Percentiles rank a stretch among this genome's conserved stretches.
Conservation (phyloP, 2,797 vertebrate species). For the Luscinia luscinia region DNA sequence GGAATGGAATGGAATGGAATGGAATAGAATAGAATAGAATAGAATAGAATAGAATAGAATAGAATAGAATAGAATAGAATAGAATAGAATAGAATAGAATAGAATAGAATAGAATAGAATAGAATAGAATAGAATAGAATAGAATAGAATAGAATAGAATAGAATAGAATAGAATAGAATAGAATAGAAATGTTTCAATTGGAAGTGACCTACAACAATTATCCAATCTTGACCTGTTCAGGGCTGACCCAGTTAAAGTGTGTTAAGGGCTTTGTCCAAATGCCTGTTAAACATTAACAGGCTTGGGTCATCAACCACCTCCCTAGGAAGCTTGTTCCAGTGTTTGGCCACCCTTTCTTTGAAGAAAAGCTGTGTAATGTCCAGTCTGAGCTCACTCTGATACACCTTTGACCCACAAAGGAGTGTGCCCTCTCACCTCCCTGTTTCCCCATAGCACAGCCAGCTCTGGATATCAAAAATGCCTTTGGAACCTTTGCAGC, state of each 20-base stretch:
- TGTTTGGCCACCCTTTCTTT: not conserved
- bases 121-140: not conserved
- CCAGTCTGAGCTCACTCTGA: not conserved
- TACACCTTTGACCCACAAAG: not conserved
- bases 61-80: not conserved
- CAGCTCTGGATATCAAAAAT: not conserved
- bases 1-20: too few relatives aligned
- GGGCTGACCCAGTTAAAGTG: not conserved
- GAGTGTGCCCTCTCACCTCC: not conserved
- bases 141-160: not conserved
- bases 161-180: not conserved
- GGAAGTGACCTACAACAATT: not conserved
- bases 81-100: not conserved
- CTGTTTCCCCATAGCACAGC: not conserved
- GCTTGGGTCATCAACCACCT: accelerated
- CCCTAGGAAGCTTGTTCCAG: not conserved
- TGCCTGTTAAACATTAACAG: not conserved
- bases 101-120: not conserved
- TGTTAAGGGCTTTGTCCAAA: not conserved
- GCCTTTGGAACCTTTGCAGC: not conserved
- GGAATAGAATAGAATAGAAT: too few relatives aligned
- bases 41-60: not conserved
- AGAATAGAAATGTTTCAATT: not conserved
- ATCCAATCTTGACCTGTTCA: not conserved
- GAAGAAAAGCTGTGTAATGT: not conserved